Conservation (phyloP, 2,113 vertebrate genomes). For the Nothoprocta pentlandii region DNA sequence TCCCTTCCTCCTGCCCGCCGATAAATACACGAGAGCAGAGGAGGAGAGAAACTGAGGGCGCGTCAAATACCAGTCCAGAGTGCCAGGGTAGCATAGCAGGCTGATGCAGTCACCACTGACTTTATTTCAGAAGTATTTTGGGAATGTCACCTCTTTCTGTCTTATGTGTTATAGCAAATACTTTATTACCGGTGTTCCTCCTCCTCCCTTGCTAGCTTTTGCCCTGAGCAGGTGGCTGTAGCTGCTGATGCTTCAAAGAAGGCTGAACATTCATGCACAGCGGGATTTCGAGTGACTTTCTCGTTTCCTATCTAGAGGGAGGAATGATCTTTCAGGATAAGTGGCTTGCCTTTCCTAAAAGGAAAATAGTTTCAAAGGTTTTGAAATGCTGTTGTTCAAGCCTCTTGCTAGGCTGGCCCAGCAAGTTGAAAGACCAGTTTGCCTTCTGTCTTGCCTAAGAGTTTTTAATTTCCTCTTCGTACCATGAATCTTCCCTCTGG, state of each 20-base stretch:
- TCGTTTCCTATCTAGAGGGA: neutral
- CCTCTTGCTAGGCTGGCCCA: slow-evolving; percentile 4
- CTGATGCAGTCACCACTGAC: slow-evolving; percentile 39
- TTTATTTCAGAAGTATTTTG: slow-evolving; percentile 20
- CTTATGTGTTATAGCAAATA: neutral
- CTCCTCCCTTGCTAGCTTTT: neutral
- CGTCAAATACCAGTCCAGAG: neutral
- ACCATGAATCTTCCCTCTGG: neutral
- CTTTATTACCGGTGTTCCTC: neutral
- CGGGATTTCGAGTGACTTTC: neutral
- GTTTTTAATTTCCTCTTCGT: slow-evolving; percentile 35
- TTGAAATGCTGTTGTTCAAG: neutral
- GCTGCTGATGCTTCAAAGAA: neutral
- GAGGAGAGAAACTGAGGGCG: slow-evolving; percentile 1
- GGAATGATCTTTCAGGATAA: neutral
- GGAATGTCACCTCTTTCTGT: neutral
- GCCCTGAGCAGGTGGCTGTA: neutral
- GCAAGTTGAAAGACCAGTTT: slow-evolving; percentile 45
- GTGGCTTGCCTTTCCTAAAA: neutral
- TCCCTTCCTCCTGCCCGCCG: neutral
- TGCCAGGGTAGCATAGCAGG: slow-evolving; percentile 31
- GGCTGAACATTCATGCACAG: neutral
- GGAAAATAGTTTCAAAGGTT: neutral
- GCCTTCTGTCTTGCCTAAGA: neutral
- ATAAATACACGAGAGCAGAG: neutral